A percentile compares a stretch with the other conserved stretches of the same genome.
phyloP scores from a whole-genome alignment of 1,140 invertebrate genomes.

The Drosophila arizonae region DNA sequence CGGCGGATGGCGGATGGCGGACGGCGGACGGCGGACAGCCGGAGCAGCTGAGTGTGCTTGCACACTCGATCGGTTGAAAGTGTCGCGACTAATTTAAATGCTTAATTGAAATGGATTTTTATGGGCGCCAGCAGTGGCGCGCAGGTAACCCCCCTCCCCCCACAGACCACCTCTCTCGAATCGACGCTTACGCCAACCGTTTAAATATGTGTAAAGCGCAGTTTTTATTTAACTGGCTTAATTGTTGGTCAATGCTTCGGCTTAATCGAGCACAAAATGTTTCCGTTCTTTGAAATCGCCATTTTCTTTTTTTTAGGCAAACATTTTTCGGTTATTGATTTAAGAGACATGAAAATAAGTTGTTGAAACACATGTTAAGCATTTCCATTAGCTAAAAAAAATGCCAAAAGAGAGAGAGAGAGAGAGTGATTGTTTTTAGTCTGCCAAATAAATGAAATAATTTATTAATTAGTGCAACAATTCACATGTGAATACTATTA shows the following conservation, averaged over 20 bases:
- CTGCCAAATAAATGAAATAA: too few species aligned
- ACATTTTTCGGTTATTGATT: constrained; percentile 62
- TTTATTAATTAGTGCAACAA: not conserved
- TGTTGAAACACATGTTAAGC: constrained; percentile 47
- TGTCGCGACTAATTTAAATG: constrained; percentile 82
- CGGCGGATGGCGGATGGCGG: not conserved
- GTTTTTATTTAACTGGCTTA: constrained; percentile 80
- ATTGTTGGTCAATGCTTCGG: constrained; percentile 62
- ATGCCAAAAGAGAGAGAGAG: too few species aligned
- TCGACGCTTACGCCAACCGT: not conserved
- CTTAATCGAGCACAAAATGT: constrained; percentile 74
- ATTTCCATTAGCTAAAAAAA: constrained; percentile 45
- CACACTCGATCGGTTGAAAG: constrained; percentile 54
- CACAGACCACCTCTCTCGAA: not conserved
- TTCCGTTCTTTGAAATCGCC: constrained; percentile 13
- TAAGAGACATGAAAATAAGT: constrained; percentile 29
- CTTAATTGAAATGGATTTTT: constrained; percentile 82
- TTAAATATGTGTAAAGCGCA: constrained; percentile 74
- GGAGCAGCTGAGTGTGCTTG: not conserved
- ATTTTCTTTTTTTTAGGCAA: constrained; percentile 27
- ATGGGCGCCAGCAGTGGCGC: constrained; percentile 67
- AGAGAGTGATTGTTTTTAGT: too few species aligned
- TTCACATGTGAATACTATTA: not conserved
- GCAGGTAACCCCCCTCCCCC: constrained; percentile 42
- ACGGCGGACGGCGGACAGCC: not conserved